These are phyloP conservation scores for Ridgeia piscesae DNA, from an alignment of 1,140 invertebrate species.

Conservation along the genomic window DNA sequence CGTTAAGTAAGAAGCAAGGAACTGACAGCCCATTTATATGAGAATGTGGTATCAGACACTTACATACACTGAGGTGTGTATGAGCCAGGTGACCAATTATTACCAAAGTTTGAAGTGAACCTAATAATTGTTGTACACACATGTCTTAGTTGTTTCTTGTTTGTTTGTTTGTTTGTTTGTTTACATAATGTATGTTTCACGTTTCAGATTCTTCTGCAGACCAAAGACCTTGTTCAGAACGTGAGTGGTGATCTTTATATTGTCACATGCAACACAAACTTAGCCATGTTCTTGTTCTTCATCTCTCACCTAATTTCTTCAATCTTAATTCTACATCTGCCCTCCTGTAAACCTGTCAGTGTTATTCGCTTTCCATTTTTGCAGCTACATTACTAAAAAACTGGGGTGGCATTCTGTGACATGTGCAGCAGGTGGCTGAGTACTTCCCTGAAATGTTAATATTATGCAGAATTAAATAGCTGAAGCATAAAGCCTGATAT, in stretches of 20 bases:
- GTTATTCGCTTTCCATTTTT: too few species aligned
- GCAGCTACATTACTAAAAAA: too few species aligned
- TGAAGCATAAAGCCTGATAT: too few species aligned
- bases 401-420: too few species aligned
- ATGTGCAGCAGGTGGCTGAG: too few species aligned
- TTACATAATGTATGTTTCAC: neutral
- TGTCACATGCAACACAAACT: neutral
- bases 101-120: neutral
- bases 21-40: neutral
- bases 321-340: too few species aligned
- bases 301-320: neutral
- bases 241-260: neutral
- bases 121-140: neutral
- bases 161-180: slow-evolving; percentile 9
- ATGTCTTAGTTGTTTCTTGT: too few species aligned
- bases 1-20: too few species aligned
- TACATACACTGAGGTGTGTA: neutral
- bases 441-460: too few species aligned
- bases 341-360: too few species aligned
- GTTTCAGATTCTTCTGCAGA: slow-evolving; percentile 26
- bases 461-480: too few species aligned
- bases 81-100: neutral
- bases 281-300: neutral
- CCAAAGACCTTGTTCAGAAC: slow-evolving; percentile 27
- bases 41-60: neutral